Percentiles rank a stretch among this genome's conserved stretches.
Conservation (phyloP, 1,140 invertebrate genomes). For the Bacillus rossius region DNA sequence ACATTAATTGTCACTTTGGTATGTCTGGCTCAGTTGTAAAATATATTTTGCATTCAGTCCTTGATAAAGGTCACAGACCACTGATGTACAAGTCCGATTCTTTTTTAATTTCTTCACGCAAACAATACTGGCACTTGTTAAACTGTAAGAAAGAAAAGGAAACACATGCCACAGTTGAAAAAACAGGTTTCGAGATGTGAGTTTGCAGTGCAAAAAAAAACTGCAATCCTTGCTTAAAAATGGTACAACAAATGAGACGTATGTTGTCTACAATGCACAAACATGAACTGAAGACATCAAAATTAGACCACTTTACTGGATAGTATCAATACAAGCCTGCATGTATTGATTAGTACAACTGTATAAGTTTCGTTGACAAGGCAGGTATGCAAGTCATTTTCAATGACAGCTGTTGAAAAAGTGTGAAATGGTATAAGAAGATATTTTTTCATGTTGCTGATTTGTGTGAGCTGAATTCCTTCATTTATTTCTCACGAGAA, state of each 20-base stretch:
- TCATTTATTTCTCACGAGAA: not conserved
- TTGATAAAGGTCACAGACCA: constrained; percentile 23
- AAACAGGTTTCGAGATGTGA: constrained; percentile 25
- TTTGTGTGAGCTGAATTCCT: constrained; percentile 13
- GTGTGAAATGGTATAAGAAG: constrained; percentile 40
- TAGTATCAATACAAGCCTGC: constrained; percentile 30
- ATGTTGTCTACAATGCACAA: constrained; percentile 33
- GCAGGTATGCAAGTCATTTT: constrained; percentile 33
- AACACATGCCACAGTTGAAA: constrained; percentile 28
- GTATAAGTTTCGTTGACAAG: constrained; percentile 37
- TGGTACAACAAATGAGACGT: constrained; percentile 31
- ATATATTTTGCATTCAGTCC: not conserved
- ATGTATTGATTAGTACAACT: constrained; percentile 36
- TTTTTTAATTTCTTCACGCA: constrained; percentile 24
- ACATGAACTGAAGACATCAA: constrained; percentile 19
- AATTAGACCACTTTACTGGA: constrained; percentile 20
- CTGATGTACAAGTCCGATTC: constrained; percentile 27
- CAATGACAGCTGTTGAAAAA: constrained; percentile 31
- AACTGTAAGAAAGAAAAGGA: constrained; percentile 26
- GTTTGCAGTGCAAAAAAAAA: constrained; percentile 21
- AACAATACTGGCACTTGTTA: constrained; percentile 28
- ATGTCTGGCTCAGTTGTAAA: not conserved
- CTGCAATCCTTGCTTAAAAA: constrained; percentile 28
- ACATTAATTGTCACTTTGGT: not conserved
- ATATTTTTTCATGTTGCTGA: constrained; percentile 31